phyloP scores from a whole-genome alignment of 1,140 invertebrate genomes.

The Trichoplusia ni region DNA sequence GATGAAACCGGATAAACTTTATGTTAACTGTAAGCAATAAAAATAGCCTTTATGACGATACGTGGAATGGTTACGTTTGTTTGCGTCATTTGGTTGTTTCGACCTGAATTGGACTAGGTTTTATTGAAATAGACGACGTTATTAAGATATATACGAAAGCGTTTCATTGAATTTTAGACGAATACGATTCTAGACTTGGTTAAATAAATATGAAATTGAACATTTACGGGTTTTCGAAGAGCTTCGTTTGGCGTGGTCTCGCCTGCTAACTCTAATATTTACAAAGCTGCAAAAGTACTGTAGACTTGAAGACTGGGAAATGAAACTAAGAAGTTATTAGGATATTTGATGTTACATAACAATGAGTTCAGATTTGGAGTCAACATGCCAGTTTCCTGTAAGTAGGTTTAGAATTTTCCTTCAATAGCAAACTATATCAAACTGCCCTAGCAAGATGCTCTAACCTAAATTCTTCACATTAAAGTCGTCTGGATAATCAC shows the following conservation, averaged over 20 bases:
- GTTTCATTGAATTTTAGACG: conserved; percentile 12
- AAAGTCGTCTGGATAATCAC: no score
- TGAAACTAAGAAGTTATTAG: no score
- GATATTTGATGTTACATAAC: no score
- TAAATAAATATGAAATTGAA: conserved; percentile 5
- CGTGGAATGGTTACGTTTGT: conserved; percentile 76
- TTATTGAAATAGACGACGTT: conserved; percentile 34
- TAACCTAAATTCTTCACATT: no score
- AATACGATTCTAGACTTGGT: background rate
- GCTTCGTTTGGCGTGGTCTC: background rate
- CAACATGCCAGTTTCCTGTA: no score
- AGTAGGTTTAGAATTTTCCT: no score
- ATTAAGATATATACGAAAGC: conserved; percentile 21
- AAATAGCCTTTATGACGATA: conserved; percentile 79
- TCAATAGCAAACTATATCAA: background rate
- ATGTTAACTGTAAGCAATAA: conserved; percentile 77
- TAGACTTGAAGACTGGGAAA: no score
- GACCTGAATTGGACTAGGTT: conserved; percentile 54
- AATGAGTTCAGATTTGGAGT: background rate
- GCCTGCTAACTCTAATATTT: no score
- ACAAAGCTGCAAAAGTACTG: no score
- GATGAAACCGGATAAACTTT: conserved; percentile 76
- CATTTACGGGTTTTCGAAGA: background rate
- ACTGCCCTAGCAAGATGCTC: background rate
- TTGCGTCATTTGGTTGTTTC: conserved; percentile 51